These are phyloP conservation scores for Cephus pulcher DNA, from an alignment of 2,888 invertebrate species.

Conservation along the genomic window DNA sequence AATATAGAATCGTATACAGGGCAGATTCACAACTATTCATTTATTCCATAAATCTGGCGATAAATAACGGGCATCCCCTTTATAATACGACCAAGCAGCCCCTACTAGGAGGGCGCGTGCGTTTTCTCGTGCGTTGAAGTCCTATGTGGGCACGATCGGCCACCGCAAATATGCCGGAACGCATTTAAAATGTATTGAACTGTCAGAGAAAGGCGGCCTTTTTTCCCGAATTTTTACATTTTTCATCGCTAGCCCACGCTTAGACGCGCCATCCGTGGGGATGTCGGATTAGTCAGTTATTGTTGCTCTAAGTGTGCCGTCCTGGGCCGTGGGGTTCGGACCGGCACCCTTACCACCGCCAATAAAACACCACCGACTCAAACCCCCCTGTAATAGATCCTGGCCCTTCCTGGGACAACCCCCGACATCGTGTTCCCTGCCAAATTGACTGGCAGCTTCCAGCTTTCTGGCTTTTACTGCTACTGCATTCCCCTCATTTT, in stretches of 20 bases:
- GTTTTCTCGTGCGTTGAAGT: constrained; percentile 8
- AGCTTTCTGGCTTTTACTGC: background rate
- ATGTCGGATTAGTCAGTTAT: constrained; percentile 59
- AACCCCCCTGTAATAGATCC: constrained; percentile 11
- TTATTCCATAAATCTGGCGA: constrained; percentile 66
- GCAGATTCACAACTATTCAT: background rate
- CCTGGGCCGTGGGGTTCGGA: constrained; percentile 15
- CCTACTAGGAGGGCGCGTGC: constrained; percentile 8
- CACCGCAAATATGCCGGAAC: constrained; percentile 63
- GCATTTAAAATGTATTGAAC: constrained; percentile 67
- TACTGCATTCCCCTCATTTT: constrained; percentile 5
- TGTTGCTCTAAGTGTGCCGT: constrained; percentile 48
- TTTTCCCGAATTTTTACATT: constrained; percentile 63
- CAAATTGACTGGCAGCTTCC: constrained; percentile 10
- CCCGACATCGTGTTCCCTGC: background rate
- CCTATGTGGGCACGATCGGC: constrained; percentile 16
- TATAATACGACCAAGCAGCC: background rate
- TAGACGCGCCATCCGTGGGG: constrained; percentile 21
- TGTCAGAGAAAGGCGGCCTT: constrained; percentile 56
- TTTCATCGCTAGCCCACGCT: constrained; percentile 54
- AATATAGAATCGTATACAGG: constrained; percentile 1
- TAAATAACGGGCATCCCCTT: constrained; percentile 59
- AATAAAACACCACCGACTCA: background rate
- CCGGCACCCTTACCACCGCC: constrained; percentile 21
- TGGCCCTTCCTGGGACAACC: background rate